These are phyloP conservation scores for Epistrophe eligans DNA, from an alignment of 2,888 invertebrate genomes.

Conservation along the genomic window DNA sequence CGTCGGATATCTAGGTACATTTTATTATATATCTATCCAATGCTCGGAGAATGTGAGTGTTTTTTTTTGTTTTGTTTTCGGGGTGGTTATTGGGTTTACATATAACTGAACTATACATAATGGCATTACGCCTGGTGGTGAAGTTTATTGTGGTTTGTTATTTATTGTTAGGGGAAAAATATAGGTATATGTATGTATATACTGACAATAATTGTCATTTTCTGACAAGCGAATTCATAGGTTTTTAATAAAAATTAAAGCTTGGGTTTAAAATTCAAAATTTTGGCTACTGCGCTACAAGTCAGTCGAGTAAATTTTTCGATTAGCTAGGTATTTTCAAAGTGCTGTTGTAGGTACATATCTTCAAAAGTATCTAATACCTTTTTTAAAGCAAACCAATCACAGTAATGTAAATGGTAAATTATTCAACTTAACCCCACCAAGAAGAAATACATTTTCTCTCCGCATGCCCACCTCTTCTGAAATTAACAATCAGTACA, in stretches of 20 bases:
- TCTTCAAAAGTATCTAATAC: background rate
- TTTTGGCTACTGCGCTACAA: no score
- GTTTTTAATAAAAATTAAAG: no score
- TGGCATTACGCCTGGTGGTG: conserved; percentile 52
- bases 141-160: background rate
- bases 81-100: background rate
- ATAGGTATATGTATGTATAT: no score
- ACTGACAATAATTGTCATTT: no score
- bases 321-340: no score
- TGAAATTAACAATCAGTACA: conserved; percentile 8
- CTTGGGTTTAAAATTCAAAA: no score
- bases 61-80: background rate
- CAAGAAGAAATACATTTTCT: background rate
- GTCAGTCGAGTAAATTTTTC: no score
- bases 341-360: no score
- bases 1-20: conserved; percentile 1
- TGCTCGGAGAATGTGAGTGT: background rate
- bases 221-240: no score
- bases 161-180: background rate
- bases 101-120: background rate
- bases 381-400: conserved; percentile 37
- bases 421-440: conserved; percentile 6
- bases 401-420: conserved; percentile 32
- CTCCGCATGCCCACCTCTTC: conserved; percentile 31
- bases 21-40: background rate